Evolutionary conservation across 2,888 invertebrate species (phyloP), one percentile per base, ranked within the genome.

Genomic region (Chirona hameri): DNA sequence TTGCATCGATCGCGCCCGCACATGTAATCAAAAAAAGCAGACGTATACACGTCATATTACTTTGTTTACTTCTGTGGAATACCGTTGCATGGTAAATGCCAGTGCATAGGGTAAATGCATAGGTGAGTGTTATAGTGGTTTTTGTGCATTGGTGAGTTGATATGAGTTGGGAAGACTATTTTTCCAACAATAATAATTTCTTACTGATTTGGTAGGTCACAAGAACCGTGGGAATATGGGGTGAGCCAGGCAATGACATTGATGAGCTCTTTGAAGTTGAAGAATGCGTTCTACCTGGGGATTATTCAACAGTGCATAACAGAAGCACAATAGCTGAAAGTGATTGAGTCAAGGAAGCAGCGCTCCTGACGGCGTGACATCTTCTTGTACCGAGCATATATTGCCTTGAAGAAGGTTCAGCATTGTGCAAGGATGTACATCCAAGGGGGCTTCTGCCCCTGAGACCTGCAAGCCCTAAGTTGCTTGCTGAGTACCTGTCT

Each of bases 261-360:
- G 98, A 98, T 89, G 95, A 96, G 88, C 91, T 99, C 86, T 98
- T 99, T 88, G 98, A 98, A 89, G 93, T n/a, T 98, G 82, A 95
- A 94, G 90, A 99, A 98, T 90, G 93, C 95, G 85, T 98, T 95
- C 90, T 98, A 96, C 88, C 94, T 98, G 87, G 99, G 99, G 86
- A 97, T 97, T 90, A 98, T 94, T 88, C 97, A 97, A 87, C 95
- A 96, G 88, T 96, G 96, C 86, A 96, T 98, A 86, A 97, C 95
- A 88, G 97, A 97, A 89, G 95, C 96, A 0, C 95, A 95, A 87
- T 95, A 94, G 89, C 87, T 95, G 83, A 94, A 93, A 90, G 96
- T 95, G 90, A 88, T 92, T n/a, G 90, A n/a, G 91, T 79, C 91
- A 93, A 27, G 91, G n/a, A n/a, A 93, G 83, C 88, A 93, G 83